These are phyloP conservation scores for Sebastes vulpes DNA, from an alignment of 2,797 vertebrate species.

Conservation along the genomic window DNA sequence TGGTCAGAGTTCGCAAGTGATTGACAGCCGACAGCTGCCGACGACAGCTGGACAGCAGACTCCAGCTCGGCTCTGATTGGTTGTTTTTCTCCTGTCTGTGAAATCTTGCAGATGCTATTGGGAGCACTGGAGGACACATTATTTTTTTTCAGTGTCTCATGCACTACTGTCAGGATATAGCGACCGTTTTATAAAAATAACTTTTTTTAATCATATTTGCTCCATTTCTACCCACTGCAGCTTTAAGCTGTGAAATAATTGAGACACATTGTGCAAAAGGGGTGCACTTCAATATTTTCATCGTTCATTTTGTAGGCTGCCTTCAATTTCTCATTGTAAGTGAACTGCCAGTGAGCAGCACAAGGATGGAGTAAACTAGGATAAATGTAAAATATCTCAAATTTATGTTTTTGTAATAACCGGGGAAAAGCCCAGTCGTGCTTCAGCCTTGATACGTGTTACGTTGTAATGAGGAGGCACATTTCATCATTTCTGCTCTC, in stretches of 20 bases:
- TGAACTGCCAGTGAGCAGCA: not conserved
- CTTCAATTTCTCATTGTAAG: not conserved
- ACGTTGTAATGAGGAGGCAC: slow-evolving; percentile 50
- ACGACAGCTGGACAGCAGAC: no score
- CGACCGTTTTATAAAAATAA: no score
- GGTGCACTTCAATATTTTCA: not conserved
- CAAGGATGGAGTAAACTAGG: not conserved
- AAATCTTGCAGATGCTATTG: no score
- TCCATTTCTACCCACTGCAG: no score
- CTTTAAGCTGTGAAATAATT: not conserved
- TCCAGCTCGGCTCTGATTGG: no score
- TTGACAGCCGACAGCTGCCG: no score
- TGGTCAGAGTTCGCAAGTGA: no score
- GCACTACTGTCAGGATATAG: no score
- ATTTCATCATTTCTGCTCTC: slow-evolving; percentile 59
- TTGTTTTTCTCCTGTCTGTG: no score
- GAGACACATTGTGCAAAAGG: not conserved
- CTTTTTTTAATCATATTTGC: no score
- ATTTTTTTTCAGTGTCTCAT: no score
- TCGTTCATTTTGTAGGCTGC: not conserved
- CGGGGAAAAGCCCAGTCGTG: not conserved
- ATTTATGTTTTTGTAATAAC: slow-evolving; percentile 40
- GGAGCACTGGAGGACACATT: no score
- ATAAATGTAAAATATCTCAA: not conserved
- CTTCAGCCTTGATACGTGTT: slow-evolving; percentile 48